Base-by-base conservation (phyloP, 2,888 invertebrate genomes). In the Drosophila koepferae region DNA sequence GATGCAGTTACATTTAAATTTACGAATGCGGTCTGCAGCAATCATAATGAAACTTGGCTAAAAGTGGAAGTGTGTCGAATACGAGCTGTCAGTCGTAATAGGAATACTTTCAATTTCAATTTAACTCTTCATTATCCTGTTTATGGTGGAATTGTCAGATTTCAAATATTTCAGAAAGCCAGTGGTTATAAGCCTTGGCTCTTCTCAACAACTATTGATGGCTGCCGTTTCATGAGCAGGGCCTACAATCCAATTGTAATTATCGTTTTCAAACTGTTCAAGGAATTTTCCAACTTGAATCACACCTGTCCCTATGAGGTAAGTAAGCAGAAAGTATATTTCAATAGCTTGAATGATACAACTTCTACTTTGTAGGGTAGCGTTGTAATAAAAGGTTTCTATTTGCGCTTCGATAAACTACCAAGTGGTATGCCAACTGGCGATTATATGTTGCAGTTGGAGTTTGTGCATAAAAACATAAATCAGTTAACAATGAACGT, bases 131-230 rank as follows among this genome's bases (percentile, higher is more conserved):
- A 69, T 0, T 49, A 80, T 49, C 58, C 74, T 0, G 72, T 66
- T 0, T 2, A 0, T 70, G 0, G n/a, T n/a, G n/a, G n/a, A n/a
- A n/a, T n/a, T n/a, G n/a, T n/a, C n/a, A 40, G 43, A 7, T 20
- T 2, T 0, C 5, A 62, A 23, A 0, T 77, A 0, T 43, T 64
- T 1, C 66, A 77, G 18, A 75, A 43, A 16, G 82, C 67, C 0
- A 82, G 49, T 55, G 74, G 77, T 0, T 84, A 74, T 38, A 68
- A 77, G 28, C 74, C 80, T 0, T 80, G 64, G 54, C 9, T 79
- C 0, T 7, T 62, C 1, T 48, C 72, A 2, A 2, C 14, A 0
- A 44, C 41, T 0, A 0, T 72, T 16, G 72, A 80, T 58, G 61
- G 1, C 3, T 80, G 76, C 14, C 54, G 43, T 3, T 80, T 65